Evolutionary conservation across 2,797 vertebrate species (phyloP).

Genomic region (Crocidura indochinensis): DNA sequence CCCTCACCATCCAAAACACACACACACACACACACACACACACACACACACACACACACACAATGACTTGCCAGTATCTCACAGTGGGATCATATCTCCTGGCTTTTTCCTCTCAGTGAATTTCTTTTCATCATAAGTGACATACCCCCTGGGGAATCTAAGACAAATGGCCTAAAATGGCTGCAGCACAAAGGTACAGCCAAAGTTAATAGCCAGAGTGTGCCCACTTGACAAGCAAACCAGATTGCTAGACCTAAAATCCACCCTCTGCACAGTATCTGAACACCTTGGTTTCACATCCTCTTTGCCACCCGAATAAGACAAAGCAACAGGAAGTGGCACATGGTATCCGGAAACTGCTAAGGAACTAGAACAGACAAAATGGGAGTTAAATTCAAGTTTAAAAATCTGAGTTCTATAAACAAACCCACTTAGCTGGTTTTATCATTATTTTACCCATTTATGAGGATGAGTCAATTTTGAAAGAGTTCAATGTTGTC

Average conservation of each 20-base stretch:
- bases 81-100: neutral
- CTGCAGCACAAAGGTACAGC: neutral
- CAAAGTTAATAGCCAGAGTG: neutral
- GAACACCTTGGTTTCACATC: neutral
- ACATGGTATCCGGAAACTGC: neutral
- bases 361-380: neutral
- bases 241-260: neutral
- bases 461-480: constrained; percentile 52
- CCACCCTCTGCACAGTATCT: neutral
- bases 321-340: neutral
- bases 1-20: no score
- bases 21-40: neutral
- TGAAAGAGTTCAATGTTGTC: constrained; percentile 62
- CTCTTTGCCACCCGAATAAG: neutral
- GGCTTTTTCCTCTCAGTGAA: neutral
- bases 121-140: neutral
- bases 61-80: constrained; percentile 11
- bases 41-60: no score
- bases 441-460: constrained; percentile 48
- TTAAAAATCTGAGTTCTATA: constrained; percentile 40
- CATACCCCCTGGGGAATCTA: neutral
- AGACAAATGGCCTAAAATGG: neutral
- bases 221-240: neutral
- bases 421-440: constrained; percentile 47
- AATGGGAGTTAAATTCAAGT: neutral